Conservation (phyloP, 2,888 invertebrate genomes). For the Cybosia mesomella region DNA sequence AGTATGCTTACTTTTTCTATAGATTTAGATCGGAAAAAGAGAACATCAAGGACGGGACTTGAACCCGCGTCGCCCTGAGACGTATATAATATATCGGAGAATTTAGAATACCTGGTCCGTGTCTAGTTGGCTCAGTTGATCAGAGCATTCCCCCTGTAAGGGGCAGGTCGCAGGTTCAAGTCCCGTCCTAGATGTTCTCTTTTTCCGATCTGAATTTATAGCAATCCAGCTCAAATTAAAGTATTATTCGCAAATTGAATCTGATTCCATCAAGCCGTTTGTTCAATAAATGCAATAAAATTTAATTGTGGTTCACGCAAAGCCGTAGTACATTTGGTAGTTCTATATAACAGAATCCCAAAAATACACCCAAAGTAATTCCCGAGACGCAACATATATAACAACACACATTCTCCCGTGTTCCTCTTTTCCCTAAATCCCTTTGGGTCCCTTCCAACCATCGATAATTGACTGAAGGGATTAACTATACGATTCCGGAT, state of each 20-base stretch:
- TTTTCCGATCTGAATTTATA: too few species aligned
- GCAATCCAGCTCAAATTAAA: not conserved
- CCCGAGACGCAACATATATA: conserved; percentile 4
- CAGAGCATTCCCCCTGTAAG: too few species aligned
- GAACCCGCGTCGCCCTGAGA: too few species aligned
- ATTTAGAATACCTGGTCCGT: too few species aligned
- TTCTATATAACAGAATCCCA: not conserved
- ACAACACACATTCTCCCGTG: not conserved
- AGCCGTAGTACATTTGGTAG: not conserved
- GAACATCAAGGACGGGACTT: too few species aligned
- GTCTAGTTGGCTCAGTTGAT: too few species aligned
- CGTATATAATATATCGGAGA: too few species aligned
- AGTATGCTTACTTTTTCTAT: too few species aligned
- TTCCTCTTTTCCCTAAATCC: conserved; percentile 3
- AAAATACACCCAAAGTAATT: conserved; percentile 14
- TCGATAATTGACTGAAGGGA: conserved; percentile 60
- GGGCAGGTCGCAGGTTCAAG: too few species aligned
- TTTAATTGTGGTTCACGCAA: not conserved
- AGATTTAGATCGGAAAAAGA: too few species aligned
- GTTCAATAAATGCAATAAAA: not conserved
- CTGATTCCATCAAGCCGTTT: not conserved
- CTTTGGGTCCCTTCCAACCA: conserved; percentile 14
- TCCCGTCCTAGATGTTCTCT: too few species aligned
- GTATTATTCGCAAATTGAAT: not conserved
- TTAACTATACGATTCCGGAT: conserved; percentile 50